Percentiles rank a stretch among this genome's conserved stretches.
Conservation (phyloP, 1,140 invertebrate species). For the Phortica variegata region DNA sequence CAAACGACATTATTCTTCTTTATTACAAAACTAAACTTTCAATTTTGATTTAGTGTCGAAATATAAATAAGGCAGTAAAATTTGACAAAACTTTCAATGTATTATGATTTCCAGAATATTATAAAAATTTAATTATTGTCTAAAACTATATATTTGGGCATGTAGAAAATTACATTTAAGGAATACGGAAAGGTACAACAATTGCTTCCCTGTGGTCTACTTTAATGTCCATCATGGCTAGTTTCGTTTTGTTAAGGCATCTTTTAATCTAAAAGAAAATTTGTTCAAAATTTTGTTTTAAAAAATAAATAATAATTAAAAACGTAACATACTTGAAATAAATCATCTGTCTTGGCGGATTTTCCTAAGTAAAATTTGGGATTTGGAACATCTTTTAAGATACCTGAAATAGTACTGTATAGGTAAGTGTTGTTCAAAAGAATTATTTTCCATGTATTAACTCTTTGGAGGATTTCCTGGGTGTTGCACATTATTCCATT, state of each 20-base stretch:
- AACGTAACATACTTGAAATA: conserved; percentile 31
- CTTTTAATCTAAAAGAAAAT: conserved; percentile 61
- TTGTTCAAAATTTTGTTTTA: background rate
- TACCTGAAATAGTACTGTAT: conserved; percentile 18
- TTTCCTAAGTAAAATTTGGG: conserved; percentile 43
- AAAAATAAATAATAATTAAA: conserved; percentile 1
- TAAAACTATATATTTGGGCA: conserved; percentile 3
- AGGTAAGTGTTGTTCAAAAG: background rate
- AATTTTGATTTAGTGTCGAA: conserved; percentile 8
- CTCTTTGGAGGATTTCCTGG: conserved; percentile 33
- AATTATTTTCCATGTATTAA: conserved; percentile 10
- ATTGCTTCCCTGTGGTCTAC: conserved; percentile 77
- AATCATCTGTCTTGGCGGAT: conserved; percentile 29
- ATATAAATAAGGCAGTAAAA: no score
- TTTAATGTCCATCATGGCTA: conserved; percentile 67
- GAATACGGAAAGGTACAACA: conserved; percentile 72
- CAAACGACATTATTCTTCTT: conserved; percentile 29
- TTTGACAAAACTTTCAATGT: no score
- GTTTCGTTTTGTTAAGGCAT: conserved; percentile 62
- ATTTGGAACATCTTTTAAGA: conserved; percentile 49
- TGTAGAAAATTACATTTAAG: conserved; percentile 20
- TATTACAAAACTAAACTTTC: background rate
- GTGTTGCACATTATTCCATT: conserved; percentile 56
- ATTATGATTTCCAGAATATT: conserved; percentile 20
- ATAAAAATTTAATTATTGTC: conserved; percentile 22